Conservation (phyloP, 2,797 vertebrate species). For the Gallinago stenura region DNA sequence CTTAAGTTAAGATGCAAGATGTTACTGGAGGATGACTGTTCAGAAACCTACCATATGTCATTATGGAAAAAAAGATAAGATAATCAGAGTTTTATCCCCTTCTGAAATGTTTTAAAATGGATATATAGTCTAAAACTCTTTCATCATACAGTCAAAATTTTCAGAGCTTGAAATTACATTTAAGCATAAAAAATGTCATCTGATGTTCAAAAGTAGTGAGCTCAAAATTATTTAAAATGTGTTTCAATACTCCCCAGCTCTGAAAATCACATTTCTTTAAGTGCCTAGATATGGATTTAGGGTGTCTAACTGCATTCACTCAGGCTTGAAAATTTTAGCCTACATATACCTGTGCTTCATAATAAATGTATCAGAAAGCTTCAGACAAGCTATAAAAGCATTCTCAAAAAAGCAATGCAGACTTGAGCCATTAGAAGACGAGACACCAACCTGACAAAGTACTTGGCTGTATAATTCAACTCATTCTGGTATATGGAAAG, state of each 20-base stretch:
- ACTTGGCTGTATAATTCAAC: conserved; percentile 6
- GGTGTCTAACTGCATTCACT: background rate
- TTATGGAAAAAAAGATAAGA: background rate
- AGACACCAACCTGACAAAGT: background rate
- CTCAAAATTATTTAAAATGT: background rate
- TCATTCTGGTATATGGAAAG: background rate
- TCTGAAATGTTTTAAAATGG: background rate
- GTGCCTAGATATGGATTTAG: conserved; percentile 30
- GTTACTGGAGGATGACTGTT: background rate
- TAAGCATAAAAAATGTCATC: conserved; percentile 12
- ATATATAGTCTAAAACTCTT: background rate
- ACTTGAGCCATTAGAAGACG: background rate
- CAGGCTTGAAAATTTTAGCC: conserved; percentile 47
- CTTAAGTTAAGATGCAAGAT: background rate
- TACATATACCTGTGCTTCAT: conserved; percentile 36
- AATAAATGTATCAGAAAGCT: conserved; percentile 52
- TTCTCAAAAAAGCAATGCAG: conserved; percentile 4
- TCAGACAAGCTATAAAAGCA: conserved; percentile 43
- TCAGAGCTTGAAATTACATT: conserved; percentile 42
- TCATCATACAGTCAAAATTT: background rate
- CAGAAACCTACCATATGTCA: background rate
- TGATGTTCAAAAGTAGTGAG: background rate
- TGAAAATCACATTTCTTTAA: conserved; percentile 41
- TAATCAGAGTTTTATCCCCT: background rate
- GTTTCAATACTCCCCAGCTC: background rate